Evolutionary conservation across 1,140 invertebrate genomes (phyloP), one percentile per base, ranked within the genome.

Genomic region (Potamilus streckersoni): DNA sequence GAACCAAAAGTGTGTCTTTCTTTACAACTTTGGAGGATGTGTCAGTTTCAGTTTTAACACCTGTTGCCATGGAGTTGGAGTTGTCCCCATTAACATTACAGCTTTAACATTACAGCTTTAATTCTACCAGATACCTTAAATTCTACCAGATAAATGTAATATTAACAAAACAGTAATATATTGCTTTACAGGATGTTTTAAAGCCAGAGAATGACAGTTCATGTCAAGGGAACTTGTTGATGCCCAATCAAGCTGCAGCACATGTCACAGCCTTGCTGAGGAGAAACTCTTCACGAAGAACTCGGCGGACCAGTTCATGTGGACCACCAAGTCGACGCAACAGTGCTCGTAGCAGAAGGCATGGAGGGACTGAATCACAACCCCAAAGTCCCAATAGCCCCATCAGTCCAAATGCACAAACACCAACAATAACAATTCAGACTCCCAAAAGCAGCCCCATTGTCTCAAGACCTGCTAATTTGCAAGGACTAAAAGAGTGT

Each of bases 361-460:
- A 62, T 62, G 19, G 19, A 8, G 62, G 64, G 16, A 17, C 66
- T 2, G 59, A 64, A 13, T 74, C 73, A 49, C 20, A 38, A 17
- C 73, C 73, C 1, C 55, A 74, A 58, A 75, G 73, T 75, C 82
- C 82, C 19, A 80, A 79, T 63, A 83, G 82, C 70, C 82, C 82
- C 15, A 71, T 69, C 31, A 66, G 61, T 38, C 31, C 73, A 57
- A 69, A 8, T 49, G 38, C 38, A 49, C 38, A 75, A 19, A 83
- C 77, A 69, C 82, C 82, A 1, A 71, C 75, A 59, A 83, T 83
- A 55, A 75, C 74, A 49, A 80, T 82, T 20, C 79, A 82, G 16
- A 79, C 79, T 58, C 83, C 82, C 68, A 78, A 79, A 71, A 80
- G 79, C 55, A 80, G 74, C 20, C 78, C 82, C 17, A 59, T 82